A percentile compares a stretch with the other conserved stretches of the same genome.
Conservation (phyloP, 1,140 invertebrate species). For the Physella acuta region DNA sequence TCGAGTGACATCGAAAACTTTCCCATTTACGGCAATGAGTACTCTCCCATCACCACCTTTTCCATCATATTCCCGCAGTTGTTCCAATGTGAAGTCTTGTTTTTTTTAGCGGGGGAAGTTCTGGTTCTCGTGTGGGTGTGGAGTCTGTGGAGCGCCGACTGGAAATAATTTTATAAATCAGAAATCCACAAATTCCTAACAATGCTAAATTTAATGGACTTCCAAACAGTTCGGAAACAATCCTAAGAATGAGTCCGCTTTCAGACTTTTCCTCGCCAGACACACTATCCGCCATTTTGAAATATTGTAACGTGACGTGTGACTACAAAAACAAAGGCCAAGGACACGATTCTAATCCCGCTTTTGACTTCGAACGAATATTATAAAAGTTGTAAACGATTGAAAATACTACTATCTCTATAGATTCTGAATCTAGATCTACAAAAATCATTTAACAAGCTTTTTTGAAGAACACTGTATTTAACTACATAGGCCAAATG, state of each 20-base stretch:
- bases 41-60: constrained; percentile 81
- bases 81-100: constrained; percentile 86
- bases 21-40: constrained; percentile 90
- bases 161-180: constrained; percentile 84
- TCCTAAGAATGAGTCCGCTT: constrained; percentile 34
- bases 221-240: constrained; percentile 42
- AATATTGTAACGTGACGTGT: constrained; percentile 8
- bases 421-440: too few species aligned
- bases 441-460: too few species aligned
- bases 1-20: constrained; percentile 92
- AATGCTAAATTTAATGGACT: constrained; percentile 77
- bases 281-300: constrained; percentile 39
- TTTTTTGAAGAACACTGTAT: too few species aligned
- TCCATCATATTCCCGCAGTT: constrained; percentile 81
- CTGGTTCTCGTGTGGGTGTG: constrained; percentile 58
- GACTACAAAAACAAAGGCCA: constrained; percentile 20
- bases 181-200: constrained; percentile 73
- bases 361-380: too few species aligned
- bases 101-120: constrained; percentile 77
- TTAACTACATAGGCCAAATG: too few species aligned
- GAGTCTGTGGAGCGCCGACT: constrained; percentile 48
- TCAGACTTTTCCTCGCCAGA: constrained; percentile 23
- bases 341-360: constrained; percentile 11
- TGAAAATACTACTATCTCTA: too few species aligned
- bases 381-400: too few species aligned